Percentiles rank a stretch among this genome's conserved stretches.
Evolutionary conservation across 2,797 vertebrate species (phyloP).

Genomic region (Rhynchonycteris naso): DNA sequence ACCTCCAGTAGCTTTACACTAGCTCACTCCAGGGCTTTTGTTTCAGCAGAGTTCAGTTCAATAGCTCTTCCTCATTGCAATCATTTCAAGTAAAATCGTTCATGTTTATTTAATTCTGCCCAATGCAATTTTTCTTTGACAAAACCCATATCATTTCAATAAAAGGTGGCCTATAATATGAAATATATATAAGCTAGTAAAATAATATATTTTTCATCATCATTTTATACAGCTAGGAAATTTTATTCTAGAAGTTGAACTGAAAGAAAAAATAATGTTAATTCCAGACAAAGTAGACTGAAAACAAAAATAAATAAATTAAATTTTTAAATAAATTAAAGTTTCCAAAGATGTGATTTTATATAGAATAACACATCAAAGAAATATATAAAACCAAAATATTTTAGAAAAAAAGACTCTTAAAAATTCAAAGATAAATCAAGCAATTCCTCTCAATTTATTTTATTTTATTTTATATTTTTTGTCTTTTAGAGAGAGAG

Average conservation of each 20-base stretch:
- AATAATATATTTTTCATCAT: neutral
- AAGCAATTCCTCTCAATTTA: neutral
- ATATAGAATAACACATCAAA: neutral
- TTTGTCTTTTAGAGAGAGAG: too few relatives aligned
- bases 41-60: neutral
- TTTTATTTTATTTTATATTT: too few relatives aligned
- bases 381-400: neutral
- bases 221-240: neutral
- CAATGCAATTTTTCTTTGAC: neutral
- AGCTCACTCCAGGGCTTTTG: neutral
- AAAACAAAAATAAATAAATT: conserved; percentile 10
- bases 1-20: neutral
- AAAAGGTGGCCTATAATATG: neutral
- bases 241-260: neutral
- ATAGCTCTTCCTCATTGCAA: neutral
- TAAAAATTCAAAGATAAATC: neutral
- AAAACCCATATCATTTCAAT: neutral
- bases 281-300: neutral
- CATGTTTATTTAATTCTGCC: neutral
- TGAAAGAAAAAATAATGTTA: neutral
- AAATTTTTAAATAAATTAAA: conserved; percentile 4
- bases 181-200: neutral
- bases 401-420: neutral
- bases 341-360: neutral
- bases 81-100: neutral